Evolutionary conservation across 2,888 invertebrate species (phyloP).

Genomic region (Pelosia muscerda): DNA sequence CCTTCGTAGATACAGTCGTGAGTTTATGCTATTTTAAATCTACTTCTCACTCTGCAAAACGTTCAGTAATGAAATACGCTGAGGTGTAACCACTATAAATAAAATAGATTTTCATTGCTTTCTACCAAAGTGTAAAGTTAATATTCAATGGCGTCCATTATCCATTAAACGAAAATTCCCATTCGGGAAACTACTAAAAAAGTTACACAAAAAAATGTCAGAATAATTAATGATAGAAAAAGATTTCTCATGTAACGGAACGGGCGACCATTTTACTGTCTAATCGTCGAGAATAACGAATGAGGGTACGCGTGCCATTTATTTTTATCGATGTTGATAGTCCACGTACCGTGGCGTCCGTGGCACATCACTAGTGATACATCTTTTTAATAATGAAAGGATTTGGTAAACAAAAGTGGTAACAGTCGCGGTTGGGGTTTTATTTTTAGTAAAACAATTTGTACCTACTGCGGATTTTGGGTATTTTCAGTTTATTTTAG

Average conservation of each 20-base stretch:
- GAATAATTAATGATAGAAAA: constrained; percentile 74
- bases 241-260: constrained; percentile 67
- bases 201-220: constrained; percentile 34
- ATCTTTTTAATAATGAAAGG: constrained; percentile 85
- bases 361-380: constrained; percentile 69
- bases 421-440: neutral
- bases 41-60: neutral
- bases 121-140: neutral
- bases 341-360: constrained; percentile 47
- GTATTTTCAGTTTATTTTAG: neutral
- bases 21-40: too few relatives aligned
- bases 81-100: neutral
- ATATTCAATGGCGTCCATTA: constrained; percentile 46
- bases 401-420: constrained; percentile 70
- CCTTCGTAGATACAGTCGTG: too few relatives aligned
- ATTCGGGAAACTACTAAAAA: constrained; percentile 45
- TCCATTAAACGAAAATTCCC: constrained; percentile 53
- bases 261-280: constrained; percentile 53
- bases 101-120: neutral
- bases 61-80: neutral
- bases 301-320: constrained; percentile 49
- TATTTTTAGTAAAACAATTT: constrained; percentile 10
- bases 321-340: constrained; percentile 65
- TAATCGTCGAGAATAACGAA: constrained; percentile 61
- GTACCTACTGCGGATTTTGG: neutral